phyloP scores from a whole-genome alignment of 1,140 invertebrate genomes.

The Teleogryllus occipitalis region DNA sequence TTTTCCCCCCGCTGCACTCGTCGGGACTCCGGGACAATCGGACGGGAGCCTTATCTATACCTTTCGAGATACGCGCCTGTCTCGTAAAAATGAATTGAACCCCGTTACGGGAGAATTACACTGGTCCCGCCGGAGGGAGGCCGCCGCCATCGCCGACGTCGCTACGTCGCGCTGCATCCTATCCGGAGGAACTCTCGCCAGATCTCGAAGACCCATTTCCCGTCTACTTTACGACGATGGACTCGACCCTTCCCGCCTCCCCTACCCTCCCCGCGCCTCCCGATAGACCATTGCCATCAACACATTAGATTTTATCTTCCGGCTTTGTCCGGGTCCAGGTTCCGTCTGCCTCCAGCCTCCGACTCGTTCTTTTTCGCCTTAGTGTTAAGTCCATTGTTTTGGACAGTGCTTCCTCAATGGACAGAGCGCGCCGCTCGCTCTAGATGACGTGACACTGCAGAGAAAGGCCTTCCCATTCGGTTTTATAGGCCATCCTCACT shows the following conservation, averaged over 20 bases:
- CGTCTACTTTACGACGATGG: neutral
- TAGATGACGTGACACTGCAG: neutral
- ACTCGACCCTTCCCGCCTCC: neutral
- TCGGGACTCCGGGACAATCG: neutral
- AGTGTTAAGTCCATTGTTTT: neutral
- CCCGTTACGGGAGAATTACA: neutral
- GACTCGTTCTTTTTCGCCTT: neutral
- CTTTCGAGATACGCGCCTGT: neutral
- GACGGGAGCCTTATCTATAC: neutral
- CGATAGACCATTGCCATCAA: neutral
- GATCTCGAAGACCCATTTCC: neutral
- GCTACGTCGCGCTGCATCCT: neutral
- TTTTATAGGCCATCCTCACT: neutral
- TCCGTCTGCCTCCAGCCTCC: neutral
- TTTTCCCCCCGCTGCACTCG: neutral
- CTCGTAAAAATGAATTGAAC: neutral
- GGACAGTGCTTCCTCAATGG: neutral
- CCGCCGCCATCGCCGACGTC: too few relatives aligned
- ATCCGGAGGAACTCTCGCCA: neutral
- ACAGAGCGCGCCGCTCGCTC: neutral
- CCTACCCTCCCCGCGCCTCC: neutral
- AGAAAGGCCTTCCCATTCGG: neutral
- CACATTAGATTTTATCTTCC: conserved; percentile 5
- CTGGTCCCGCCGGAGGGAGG: neutral
- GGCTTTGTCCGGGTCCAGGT: neutral